Evolutionary conservation across 2,888 invertebrate species (phyloP).

Genomic region (Mamestra brassicae): DNA sequence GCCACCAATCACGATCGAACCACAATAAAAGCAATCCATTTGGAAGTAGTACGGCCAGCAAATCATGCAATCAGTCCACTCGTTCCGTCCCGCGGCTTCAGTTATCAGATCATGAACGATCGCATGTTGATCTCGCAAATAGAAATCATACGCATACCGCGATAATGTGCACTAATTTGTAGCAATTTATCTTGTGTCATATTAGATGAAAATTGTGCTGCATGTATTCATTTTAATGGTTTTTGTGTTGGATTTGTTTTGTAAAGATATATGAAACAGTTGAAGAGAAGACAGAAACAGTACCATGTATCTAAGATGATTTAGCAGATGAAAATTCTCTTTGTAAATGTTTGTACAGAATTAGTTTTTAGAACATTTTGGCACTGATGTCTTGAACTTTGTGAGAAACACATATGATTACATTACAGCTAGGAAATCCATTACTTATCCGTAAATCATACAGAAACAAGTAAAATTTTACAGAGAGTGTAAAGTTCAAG

Average conservation of each 20-base stretch:
- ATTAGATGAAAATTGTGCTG: conserved; percentile 44
- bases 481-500: not conserved
- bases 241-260: not conserved
- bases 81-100: conserved; percentile 64
- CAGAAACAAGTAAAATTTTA: conserved; percentile 15
- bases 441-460: conserved; percentile 6
- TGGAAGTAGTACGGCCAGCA: conserved; percentile 56
- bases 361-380: no score
- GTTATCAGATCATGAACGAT: conserved; percentile 80
- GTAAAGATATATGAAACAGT: not conserved
- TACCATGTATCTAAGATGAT: not conserved
- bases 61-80: conserved; percentile 66
- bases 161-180: conserved; percentile 54
- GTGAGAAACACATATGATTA: not conserved
- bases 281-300: no score
- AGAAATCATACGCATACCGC: conserved; percentile 74
- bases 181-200: conserved; percentile 38
- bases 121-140: conserved; percentile 73
- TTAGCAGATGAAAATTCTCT: no score
- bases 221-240: conserved; percentile 1
- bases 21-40: conserved; percentile 46
- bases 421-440: not conserved
- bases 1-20: conserved; percentile 3
- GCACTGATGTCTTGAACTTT: not conserved
- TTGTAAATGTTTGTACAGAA: no score